Base-by-base conservation (phyloP, 2,888 invertebrate species). In the Acleris laterana region DNA sequence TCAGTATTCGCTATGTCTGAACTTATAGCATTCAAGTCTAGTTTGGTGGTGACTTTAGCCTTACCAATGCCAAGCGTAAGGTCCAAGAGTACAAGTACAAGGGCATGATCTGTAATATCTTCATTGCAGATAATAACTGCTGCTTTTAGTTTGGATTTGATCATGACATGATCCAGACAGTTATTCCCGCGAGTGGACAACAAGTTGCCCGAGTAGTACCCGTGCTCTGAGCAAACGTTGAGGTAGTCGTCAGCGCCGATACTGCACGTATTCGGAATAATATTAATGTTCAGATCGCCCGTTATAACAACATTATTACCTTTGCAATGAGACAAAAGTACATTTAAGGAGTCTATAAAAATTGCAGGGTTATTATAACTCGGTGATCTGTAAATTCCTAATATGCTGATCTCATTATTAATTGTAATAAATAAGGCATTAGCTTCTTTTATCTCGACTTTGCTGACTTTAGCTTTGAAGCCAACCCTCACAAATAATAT, bases 91-190 rank as follows among this genome's bases (percentile, higher is more conserved):
- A 25, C 13, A 25, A 48, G 3, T 0, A 57, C 28, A 0, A 57
- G 44, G 16, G 44, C 16, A n/a, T 56, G 56, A 16, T 56, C 56
- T 0, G 42, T 22, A 7, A 44, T 9, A 48, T 57, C 57, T 16
- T 57, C 53, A 11, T 19, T 17, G n/a, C 53, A 53, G 13, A 19
- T 17, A 11, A 53, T 7, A 19, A 53, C 53, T 19, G 53, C 53
- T 0, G 53, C 7, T 53, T 53, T 32, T 2, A 19, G 38, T 16
- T 53, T 53, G 19, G 53, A 53, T 19, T 19, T 53, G 3, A 53
- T 53, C 57, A 57, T 57, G 13, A 48, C 57, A 9, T 48, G 46
- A 11, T 52, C 52, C n/a, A 52, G 32, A 17, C 52, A 52, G 17
- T 52, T 52, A 9, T 32, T n/a, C 2, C 52, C 52, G 6, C 52